These are phyloP conservation scores for Natator depressus DNA, from an alignment of 2,113 vertebrate genomes.

Conservation along the genomic window DNA sequence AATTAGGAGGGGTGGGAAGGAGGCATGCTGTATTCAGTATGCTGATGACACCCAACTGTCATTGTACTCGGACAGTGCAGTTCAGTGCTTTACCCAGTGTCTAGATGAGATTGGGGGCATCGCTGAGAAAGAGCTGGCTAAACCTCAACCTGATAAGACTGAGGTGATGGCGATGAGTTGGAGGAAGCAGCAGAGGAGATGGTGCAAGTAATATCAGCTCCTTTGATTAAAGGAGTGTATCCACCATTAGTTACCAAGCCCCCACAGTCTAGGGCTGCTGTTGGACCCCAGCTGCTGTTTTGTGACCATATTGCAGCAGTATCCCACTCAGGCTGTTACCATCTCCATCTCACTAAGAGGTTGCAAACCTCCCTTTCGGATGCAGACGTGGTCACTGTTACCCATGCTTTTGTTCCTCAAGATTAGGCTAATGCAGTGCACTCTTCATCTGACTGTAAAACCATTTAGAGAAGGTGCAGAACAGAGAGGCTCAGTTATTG, in stretches of 20 bases:
- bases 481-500: neutral
- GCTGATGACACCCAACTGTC: neutral
- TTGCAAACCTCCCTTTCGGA: neutral
- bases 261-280: rapidly evolving
- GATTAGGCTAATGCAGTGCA: neutral
- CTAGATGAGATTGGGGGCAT: neutral
- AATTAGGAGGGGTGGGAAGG: neutral
- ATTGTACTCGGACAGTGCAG: neutral
- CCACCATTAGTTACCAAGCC: neutral
- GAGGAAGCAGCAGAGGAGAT: neutral
- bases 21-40: neutral
- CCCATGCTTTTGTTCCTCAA: neutral
- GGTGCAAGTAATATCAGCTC: neutral
- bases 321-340: neutral
- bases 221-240: neutral
- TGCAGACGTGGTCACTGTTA: neutral
- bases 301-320: neutral
- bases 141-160: neutral
- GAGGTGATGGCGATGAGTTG: neutral
- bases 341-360: neutral
- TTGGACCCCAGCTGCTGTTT: neutral
- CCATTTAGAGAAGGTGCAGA: neutral
- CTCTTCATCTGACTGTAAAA: neutral
- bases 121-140: neutral
- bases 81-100: neutral